Evolutionary conservation across 1,140 invertebrate species (phyloP).

Genomic region (Wiebesia pumilae): DNA sequence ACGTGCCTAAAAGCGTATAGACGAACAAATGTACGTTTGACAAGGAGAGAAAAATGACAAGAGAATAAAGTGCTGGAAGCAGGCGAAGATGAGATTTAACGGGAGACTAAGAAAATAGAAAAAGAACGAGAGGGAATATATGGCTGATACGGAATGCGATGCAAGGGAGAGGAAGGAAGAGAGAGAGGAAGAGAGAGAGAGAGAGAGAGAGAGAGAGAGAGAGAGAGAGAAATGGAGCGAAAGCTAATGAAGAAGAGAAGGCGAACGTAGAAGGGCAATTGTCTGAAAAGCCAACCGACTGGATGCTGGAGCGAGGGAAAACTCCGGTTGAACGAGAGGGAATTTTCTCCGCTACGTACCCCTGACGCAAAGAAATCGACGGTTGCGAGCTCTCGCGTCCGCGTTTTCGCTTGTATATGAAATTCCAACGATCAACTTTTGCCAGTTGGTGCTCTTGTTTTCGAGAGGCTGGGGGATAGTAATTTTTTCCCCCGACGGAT

Average conservation of each 20-base stretch:
- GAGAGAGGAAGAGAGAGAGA: background rate
- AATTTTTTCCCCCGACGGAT: slow-evolving; percentile 2
- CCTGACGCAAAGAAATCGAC: slow-evolving; percentile 33
- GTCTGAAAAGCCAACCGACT: slow-evolving; percentile 39
- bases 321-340: slow-evolving; percentile 17
- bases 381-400: background rate
- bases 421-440: slow-evolving; percentile 45
- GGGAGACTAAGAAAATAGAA: too few relatives aligned
- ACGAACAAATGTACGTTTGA: background rate
- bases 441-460: slow-evolving; percentile 30
- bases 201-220: background rate
- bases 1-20: too few relatives aligned
- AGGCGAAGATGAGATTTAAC: background rate
- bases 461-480: slow-evolving; percentile 33
- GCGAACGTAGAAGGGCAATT: slow-evolving; percentile 39
- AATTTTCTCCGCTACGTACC: slow-evolving; percentile 29
- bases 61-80: background rate
- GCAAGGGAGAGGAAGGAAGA: background rate
- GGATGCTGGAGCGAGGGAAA: slow-evolving; percentile 21
- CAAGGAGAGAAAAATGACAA: background rate
- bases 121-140: too few relatives aligned
- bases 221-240: background rate
- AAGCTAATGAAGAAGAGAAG: slow-evolving; percentile 42
- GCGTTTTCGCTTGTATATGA: slow-evolving; percentile 7
- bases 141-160: too few relatives aligned